These are phyloP conservation scores for Labeo catla DNA, from an alignment of 2,113 vertebrate species.

Conservation along the genomic window DNA sequence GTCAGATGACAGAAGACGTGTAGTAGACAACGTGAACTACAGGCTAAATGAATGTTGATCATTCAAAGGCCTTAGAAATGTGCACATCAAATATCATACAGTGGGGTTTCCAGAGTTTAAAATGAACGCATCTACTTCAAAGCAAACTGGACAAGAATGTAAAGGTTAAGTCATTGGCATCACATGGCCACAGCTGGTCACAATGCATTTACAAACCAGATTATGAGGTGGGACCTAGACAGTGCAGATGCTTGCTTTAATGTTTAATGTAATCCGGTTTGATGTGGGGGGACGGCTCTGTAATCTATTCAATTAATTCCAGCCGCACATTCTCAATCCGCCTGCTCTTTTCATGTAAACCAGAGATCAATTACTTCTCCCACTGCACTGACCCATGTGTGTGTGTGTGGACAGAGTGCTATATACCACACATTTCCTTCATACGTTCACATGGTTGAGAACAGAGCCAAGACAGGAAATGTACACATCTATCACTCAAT, in stretches of 20 bases:
- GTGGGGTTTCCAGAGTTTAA: not conserved
- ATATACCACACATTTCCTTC: not conserved
- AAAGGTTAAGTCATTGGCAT: not conserved
- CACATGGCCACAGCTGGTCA: constrained; percentile 6
- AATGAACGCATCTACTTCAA: not conserved
- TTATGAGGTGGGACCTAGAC: constrained; percentile 15
- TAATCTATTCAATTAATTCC: constrained; percentile 52
- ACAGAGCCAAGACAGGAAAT: not conserved
- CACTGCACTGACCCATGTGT: not conserved
- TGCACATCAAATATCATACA: too few relatives aligned
- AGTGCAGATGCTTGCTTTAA: not conserved
- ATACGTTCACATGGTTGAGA: not conserved
- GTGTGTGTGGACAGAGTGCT: not conserved
- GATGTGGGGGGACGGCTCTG: not conserved
- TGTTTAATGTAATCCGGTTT: constrained; percentile 38
- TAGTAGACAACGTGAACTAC: too few relatives aligned
- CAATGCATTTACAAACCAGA: constrained; percentile 35
- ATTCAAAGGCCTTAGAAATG: too few relatives aligned
- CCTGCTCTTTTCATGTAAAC: constrained; percentile 30
- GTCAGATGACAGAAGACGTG: too few relatives aligned
- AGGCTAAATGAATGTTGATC: too few relatives aligned
- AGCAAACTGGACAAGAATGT: not conserved
- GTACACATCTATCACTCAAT: not conserved
- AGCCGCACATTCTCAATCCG: constrained; percentile 20
- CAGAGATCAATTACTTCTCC: constrained; percentile 30